Percentiles rank a stretch among this genome's conserved stretches.
Conservation (phyloP, 2,888 invertebrate species). For the Cantharis rufa region DNA sequence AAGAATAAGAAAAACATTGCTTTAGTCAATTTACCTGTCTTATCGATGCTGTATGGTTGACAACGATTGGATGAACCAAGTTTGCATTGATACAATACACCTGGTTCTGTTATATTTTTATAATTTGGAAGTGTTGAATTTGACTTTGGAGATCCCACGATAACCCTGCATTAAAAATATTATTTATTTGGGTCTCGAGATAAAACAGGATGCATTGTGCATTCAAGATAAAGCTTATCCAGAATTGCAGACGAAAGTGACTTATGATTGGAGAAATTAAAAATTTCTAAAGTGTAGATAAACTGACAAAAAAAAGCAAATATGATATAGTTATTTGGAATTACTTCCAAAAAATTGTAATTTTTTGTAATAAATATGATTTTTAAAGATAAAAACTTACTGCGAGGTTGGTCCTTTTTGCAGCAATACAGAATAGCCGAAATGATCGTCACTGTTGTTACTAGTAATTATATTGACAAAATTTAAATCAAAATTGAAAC, state of each 20-base stretch:
- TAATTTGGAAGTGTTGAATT: conserved; percentile 55
- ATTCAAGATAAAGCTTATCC: neutral
- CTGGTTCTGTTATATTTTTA: conserved; percentile 56
- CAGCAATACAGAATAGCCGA: conserved; percentile 32
- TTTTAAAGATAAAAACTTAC: conserved; percentile 4
- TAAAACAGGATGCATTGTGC: neutral
- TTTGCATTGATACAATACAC: conserved; percentile 60
- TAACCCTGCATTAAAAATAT: conserved; percentile 15
- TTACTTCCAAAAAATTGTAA: too few species aligned
- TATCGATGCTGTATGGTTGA: conserved; percentile 1
- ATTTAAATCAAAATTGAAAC: conserved; percentile 24
- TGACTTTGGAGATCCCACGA: conserved; percentile 46
- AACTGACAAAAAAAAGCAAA: too few species aligned
- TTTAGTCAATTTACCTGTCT: neutral
- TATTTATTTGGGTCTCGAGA: neutral
- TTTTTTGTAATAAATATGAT: too few species aligned
- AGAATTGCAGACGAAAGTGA: neutral
- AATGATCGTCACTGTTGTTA: conserved; percentile 13
- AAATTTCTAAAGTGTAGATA: too few species aligned
- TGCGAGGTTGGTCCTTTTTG: conserved; percentile 20
- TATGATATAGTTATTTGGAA: neutral
- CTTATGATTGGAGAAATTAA: too few species aligned
- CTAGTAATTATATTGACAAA: conserved; percentile 14
- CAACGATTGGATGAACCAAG: conserved; percentile 44
- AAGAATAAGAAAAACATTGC: conserved; percentile 30